A percentile compares a stretch with the other conserved stretches of the same genome.
phyloP scores from a whole-genome alignment of 2,888 invertebrate genomes.

The Smittia sp. region DNA sequence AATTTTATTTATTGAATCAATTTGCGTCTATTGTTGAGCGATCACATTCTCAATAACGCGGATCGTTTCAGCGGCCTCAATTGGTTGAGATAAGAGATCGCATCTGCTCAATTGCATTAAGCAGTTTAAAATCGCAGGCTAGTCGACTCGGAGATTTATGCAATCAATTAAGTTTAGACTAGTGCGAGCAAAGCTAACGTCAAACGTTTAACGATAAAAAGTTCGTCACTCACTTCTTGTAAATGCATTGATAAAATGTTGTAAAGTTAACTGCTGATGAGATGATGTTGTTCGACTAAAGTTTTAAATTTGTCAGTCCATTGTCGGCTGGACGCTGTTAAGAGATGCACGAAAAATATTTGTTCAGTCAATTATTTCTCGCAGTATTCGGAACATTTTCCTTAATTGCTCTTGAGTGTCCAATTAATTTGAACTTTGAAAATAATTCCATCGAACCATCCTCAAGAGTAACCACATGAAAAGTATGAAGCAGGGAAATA shows the following conservation, averaged over 20 bases:
- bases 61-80: too few species aligned
- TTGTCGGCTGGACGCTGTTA: slow-evolving; percentile 11
- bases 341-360: neutral
- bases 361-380: neutral
- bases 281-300: slow-evolving; percentile 20
- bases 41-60: too few species aligned
- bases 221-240: slow-evolving; percentile 25
- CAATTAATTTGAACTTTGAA: neutral
- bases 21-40: too few species aligned
- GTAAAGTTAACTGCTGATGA: slow-evolving; percentile 38
- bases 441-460: neutral
- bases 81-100: too few species aligned
- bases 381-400: too few species aligned
- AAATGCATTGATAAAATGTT: slow-evolving; percentile 39
- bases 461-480: neutral
- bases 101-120: too few species aligned
- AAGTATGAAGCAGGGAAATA: neutral
- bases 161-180: too few species aligned
- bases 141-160: too few species aligned
- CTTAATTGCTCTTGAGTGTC: neutral
- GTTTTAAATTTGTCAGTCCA: slow-evolving; percentile 36
- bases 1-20: too few species aligned
- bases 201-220: too few species aligned
- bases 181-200: too few species aligned
- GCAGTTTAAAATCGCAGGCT: too few species aligned